A percentile compares a stretch with the other conserved stretches of the same genome.
These are phyloP conservation scores for Rissa tridactyla DNA, from an alignment of 2,113 vertebrate genomes.

Conservation along the genomic window DNA sequence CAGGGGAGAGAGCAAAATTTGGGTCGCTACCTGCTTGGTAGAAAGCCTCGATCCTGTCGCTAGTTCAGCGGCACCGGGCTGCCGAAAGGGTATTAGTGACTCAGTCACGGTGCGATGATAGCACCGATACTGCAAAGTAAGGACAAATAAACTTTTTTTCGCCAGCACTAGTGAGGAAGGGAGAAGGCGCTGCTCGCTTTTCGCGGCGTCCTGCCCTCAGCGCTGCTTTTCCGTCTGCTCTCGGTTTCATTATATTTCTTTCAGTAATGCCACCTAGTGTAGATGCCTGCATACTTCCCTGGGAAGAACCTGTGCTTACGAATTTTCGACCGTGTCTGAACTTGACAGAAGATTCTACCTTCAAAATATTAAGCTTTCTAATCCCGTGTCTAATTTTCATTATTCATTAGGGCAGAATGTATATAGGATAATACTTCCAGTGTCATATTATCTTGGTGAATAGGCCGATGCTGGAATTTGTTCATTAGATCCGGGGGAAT, in stretches of 20 bases:
- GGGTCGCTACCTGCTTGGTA: not conserved
- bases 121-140: not conserved
- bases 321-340: constrained; percentile 20
- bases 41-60: not conserved
- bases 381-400: constrained; percentile 22
- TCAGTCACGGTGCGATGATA: not conserved
- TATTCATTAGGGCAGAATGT: constrained; percentile 11
- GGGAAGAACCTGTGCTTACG: constrained; percentile 24
- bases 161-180: not conserved
- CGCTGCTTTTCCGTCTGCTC: not conserved
- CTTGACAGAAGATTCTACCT: constrained; percentile 39
- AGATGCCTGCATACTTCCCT: constrained; percentile 25
- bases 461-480: constrained; percentile 13
- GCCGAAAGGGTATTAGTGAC: not conserved
- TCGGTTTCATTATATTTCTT: constrained; percentile 7
- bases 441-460: not conserved
- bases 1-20: not conserved
- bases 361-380: constrained; percentile 50
- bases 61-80: not conserved
- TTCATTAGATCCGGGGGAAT: not conserved
- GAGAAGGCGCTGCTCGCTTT: not conserved
- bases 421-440: not conserved
- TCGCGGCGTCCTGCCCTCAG: not conserved
- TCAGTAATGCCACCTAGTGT: constrained; percentile 67
- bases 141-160: not conserved